phyloP scores from a whole-genome alignment of 1,140 invertebrate genomes.

The Bactericera cockerelli region DNA sequence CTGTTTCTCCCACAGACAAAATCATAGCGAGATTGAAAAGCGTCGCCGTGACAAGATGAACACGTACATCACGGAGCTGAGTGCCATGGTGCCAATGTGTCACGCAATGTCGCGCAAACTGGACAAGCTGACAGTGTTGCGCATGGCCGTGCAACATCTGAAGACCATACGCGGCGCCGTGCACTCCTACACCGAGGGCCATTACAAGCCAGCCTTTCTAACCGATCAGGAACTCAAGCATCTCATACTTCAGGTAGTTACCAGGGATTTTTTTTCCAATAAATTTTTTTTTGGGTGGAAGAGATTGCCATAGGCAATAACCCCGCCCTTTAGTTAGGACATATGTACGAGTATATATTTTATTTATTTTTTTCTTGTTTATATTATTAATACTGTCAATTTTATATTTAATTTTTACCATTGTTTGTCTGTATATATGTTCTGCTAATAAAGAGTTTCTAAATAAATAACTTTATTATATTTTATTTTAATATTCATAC shows the following conservation, averaged over 20 bases:
- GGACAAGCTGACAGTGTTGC: constrained; percentile 81
- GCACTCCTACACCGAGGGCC: constrained; percentile 62
- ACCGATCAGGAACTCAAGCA: constrained; percentile 78
- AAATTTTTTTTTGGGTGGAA: too few relatives aligned
- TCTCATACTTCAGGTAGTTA: constrained; percentile 50
- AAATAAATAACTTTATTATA: too few relatives aligned
- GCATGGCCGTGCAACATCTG: constrained; percentile 88
- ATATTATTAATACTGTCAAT: too few relatives aligned
- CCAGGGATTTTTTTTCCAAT: too few relatives aligned
- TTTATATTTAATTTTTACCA: too few relatives aligned
- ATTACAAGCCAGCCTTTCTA: constrained; percentile 73
- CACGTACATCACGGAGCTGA: constrained; percentile 81
- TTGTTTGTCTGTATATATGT: too few relatives aligned
- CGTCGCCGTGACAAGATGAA: constrained; percentile 91
- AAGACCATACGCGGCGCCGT: constrained; percentile 61
- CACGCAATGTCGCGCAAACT: constrained; percentile 80
- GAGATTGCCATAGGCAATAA: too few relatives aligned
- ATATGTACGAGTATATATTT: too few relatives aligned
- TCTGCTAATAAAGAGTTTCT: too few relatives aligned
- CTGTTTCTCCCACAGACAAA: constrained; percentile 44
- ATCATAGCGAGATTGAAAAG: constrained; percentile 94
- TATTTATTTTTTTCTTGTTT: too few relatives aligned
- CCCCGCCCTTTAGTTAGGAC: too few relatives aligned
- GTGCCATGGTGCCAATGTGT: constrained; percentile 84
- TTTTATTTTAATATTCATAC: too few relatives aligned